A percentile compares a stretch with the other conserved stretches of the same genome.
These are phyloP conservation scores for Lithophane leautieri DNA, from an alignment of 2,888 invertebrate genomes.

Conservation along the genomic window DNA sequence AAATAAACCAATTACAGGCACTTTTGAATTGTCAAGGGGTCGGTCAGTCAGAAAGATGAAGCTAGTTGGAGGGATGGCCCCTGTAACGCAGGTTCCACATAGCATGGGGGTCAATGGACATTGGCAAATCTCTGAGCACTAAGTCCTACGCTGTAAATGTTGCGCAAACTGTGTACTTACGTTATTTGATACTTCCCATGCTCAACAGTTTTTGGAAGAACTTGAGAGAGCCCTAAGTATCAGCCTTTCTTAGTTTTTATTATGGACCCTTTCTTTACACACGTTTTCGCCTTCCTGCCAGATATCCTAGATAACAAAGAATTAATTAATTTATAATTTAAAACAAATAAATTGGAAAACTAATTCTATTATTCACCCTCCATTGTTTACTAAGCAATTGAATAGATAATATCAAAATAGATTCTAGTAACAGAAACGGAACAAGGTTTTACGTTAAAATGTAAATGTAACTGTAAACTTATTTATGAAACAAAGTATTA, in stretches of 20 bases:
- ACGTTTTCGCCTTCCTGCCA: not conserved
- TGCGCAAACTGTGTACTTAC: no score
- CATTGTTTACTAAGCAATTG: conserved; percentile 25
- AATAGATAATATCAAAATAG: conserved; percentile 46
- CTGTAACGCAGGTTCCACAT: no score
- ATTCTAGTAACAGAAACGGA: conserved; percentile 42
- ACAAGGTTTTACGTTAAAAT: conserved; percentile 46
- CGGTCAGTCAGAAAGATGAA: no score
- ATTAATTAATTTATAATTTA: not conserved
- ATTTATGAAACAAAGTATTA: conserved; percentile 34
- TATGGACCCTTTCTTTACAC: not conserved
- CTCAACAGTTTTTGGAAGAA: no score
- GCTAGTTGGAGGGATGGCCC: no score
- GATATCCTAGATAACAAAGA: not conserved
- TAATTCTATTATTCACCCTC: conserved; percentile 4
- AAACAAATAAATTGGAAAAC: conserved; percentile 22
- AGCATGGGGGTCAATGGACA: no score
- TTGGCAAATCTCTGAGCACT: no score
- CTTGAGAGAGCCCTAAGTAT: not conserved
- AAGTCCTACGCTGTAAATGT: no score
- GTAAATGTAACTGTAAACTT: conserved; percentile 29
- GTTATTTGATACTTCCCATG: no score
- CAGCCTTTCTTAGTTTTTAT: no score
- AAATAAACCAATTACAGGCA: no score
- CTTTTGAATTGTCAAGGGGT: no score